A percentile compares a stretch with the other conserved stretches of the same genome.
Evolutionary conservation across 2,797 vertebrate species (phyloP).

Genomic region (Crocodylus rhombifer): DNA sequence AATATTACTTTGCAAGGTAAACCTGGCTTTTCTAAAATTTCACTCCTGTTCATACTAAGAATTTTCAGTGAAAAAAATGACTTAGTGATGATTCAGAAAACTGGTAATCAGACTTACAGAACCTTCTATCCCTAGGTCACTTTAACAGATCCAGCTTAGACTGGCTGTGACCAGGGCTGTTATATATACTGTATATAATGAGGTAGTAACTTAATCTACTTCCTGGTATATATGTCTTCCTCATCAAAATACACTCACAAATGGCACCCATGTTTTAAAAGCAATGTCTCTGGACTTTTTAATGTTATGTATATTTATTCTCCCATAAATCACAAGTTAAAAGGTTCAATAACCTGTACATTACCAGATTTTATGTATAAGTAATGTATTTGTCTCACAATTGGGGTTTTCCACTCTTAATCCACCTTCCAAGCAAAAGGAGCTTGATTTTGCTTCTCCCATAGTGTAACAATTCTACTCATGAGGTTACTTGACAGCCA

Average conservation of each 20-base stretch:
- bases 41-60: background rate
- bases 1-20: background rate
- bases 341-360: background rate
- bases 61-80: background rate
- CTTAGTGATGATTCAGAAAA: background rate
- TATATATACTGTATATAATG: rapidly evolving
- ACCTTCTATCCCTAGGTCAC: background rate
- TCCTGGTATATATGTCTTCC: background rate
- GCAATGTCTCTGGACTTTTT: background rate
- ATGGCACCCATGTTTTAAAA: background rate
- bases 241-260: background rate
- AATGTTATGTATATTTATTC: background rate
- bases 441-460: background rate
- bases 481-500: background rate
- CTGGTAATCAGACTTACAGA: background rate
- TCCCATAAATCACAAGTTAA: background rate
- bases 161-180: background rate
- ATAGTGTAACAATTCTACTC: background rate
- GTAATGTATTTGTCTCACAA: background rate
- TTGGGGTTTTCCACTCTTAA: background rate
- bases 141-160: background rate
- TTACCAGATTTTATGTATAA: background rate
- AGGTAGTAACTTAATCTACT: background rate
- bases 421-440: background rate
- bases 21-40: background rate